Conservation (phyloP, 2,888 invertebrate species). For the Papilio elwesi region DNA sequence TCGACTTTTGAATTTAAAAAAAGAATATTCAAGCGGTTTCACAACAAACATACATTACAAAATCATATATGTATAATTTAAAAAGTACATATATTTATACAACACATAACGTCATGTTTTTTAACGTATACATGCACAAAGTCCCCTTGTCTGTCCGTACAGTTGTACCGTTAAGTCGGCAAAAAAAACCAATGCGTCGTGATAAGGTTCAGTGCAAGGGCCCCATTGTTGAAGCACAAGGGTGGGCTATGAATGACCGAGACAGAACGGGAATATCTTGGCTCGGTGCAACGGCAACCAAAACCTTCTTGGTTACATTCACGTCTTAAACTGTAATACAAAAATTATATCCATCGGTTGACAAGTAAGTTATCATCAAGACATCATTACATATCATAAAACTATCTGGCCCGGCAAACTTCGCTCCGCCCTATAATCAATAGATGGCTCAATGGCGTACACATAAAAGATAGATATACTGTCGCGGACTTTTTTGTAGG, state of each 20-base stretch:
- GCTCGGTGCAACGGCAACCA: conserved; percentile 1
- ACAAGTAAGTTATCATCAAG: background rate
- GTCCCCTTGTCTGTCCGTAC: conserved; percentile 38
- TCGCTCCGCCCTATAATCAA: no score
- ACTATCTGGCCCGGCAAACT: no score
- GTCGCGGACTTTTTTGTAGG: no score
- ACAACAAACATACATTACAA: no score
- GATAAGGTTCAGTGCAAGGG: conserved; percentile 46
- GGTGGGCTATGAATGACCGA: conserved; percentile 39
- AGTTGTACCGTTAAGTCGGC: conserved; percentile 44
- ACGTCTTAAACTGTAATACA: background rate
- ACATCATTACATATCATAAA: background rate
- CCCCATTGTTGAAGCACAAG: conserved; percentile 36
- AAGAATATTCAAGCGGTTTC: no score
- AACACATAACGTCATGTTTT: conserved; percentile 9
- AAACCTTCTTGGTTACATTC: background rate
- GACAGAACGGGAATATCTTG: conserved; percentile 32
- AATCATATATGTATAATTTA: no score
- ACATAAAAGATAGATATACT: no score
- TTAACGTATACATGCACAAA: conserved; percentile 6
- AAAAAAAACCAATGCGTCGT: conserved; percentile 43
- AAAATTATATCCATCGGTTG: background rate
- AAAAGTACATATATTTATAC: background rate
- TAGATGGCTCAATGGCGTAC: no score
- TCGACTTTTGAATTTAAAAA: no score